Percentiles rank a stretch among this genome's conserved stretches.
These are phyloP conservation scores for Galago senegalensis DNA, from an alignment of 2,797 vertebrate genomes.

Conservation along the genomic window DNA sequence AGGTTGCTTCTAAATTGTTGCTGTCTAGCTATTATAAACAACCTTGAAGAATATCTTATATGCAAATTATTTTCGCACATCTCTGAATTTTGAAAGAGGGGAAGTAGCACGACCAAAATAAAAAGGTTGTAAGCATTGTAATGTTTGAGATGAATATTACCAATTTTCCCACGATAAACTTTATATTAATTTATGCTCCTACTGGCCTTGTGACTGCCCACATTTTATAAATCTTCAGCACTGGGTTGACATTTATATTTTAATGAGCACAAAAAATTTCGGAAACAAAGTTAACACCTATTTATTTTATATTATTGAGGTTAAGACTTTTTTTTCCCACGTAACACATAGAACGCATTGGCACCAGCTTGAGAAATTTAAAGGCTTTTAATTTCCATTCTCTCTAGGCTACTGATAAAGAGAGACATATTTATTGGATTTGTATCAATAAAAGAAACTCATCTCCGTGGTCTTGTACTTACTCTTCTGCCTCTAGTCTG, in stretches of 20 bases:
- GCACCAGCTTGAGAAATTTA: not conserved
- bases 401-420: not conserved
- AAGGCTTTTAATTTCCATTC: not conserved
- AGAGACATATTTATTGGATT: not conserved
- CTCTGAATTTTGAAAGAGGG: not conserved
- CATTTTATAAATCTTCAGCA: not conserved
- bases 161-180: not conserved
- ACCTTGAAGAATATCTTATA: not conserved
- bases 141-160: not conserved
- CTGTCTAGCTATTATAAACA: not conserved
- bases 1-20: not conserved
- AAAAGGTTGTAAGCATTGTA: not conserved
- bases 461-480: not conserved
- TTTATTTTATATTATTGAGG: not conserved
- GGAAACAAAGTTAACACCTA: not conserved
- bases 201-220: no score
- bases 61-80: not conserved
- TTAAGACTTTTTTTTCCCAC: not conserved
- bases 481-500: not conserved
- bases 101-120: not conserved
- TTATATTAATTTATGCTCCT: not conserved
- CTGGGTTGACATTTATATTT: not conserved
- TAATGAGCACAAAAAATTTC: not conserved
- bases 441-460: not conserved
- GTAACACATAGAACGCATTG: not conserved